Evolutionary conservation across 2,113 vertebrate species (phyloP).

Genomic region (Hippocampus barbouri): DNA sequence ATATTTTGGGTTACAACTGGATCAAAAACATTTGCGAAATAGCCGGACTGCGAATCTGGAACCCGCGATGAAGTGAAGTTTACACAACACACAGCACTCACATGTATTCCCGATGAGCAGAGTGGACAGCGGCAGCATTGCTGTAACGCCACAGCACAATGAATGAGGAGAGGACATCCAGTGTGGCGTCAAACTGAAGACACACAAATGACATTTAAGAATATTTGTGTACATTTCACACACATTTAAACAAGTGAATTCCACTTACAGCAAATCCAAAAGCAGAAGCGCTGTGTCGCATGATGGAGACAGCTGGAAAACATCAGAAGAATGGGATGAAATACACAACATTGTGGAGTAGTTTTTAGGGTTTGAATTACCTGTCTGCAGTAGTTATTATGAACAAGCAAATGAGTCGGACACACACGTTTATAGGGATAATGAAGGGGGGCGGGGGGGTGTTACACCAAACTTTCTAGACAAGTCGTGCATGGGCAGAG

Average conservation of each 20-base stretch:
- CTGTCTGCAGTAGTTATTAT: too few species aligned
- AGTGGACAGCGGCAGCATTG: conserved; percentile 93
- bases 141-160: conserved; percentile 99
- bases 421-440: too few species aligned
- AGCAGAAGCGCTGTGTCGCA: conserved; percentile 93
- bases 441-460: too few species aligned
- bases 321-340: background rate
- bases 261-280: conserved; percentile 97
- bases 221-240: background rate
- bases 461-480: too few species aligned
- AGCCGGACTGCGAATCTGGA: too few species aligned
- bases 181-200: conserved; percentile 88
- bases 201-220: conserved; percentile 6
- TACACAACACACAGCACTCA: conserved; percentile 70
- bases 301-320: conserved; percentile 86
- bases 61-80: too few species aligned
- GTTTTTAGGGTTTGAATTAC: background rate
- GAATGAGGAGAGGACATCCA: conserved; percentile 91
- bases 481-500: too few species aligned
- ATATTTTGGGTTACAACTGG: too few species aligned
- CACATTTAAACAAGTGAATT: background rate
- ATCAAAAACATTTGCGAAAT: too few species aligned
- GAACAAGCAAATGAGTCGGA: too few species aligned
- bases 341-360: background rate
- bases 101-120: conserved; percentile 94